Evolutionary conservation across 1,140 invertebrate species (phyloP), one percentile per base, ranked within the genome.

Genomic region (Sycophila sp.): DNA sequence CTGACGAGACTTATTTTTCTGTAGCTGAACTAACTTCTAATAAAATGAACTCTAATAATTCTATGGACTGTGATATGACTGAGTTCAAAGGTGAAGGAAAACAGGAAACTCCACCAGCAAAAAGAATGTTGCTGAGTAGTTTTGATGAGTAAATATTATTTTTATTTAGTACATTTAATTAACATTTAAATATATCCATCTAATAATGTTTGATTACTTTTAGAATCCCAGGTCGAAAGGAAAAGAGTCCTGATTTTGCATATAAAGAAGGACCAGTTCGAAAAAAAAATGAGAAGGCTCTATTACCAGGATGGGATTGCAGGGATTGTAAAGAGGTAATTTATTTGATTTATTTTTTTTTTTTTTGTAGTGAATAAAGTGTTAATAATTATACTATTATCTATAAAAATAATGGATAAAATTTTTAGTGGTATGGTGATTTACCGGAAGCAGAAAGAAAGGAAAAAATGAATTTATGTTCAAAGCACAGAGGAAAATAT

Each of bases 401-500:
- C 47, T 69, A 17, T 38, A 40, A 49, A 8, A 36, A 64, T 51
- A 13, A 59, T 69, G 4, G 2, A 22, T 7, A 47, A 47, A 70
- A 62, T 38, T 83, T 84, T 38, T 69, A 87, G 85, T 88, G 86
- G 76, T 87, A 88, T 64, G 28, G 73, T 56, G 74, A 70, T 36
- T 74, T 85, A 38, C 65, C 81, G 2, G 75, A 81, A 2, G 66
- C 80, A 55, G 81, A 87, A 75, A 49, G 85, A 32, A 64, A 82
- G 74, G 76, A 80, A 62, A 72, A 75, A 1, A 81, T 79, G 73
- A 81, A 88, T 73, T 66, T 79, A 30, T 89, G 87, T 76, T 88
- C 87, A 7, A 81, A 82, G 40, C 87, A 89, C 62, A 79, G 82
- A 72, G 81, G 80, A 47, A 85, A 79, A 72, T 83, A 80, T 71